Base-by-base conservation (phyloP, 2,113 vertebrate species). In the Corythaeola cristata region DNA sequence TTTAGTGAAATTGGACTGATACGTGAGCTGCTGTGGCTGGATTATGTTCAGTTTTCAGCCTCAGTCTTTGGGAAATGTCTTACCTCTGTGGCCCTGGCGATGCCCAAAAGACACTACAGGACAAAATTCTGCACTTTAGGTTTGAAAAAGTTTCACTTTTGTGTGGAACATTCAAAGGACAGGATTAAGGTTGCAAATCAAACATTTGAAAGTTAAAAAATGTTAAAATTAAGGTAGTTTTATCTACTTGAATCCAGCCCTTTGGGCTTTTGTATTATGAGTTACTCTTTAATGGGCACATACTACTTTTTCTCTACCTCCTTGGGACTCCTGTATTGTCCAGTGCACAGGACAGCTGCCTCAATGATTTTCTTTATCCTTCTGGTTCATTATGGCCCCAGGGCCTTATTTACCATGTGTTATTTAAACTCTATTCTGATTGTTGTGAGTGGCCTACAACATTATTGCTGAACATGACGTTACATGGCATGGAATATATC, bases 11-110 rank as follows among this genome's bases (percentile, higher is more conserved):
- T 72, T 82, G 52, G 37, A 67, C 16, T 83, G 75, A 44, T 68
- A 56, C 33, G 33, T 72, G 92, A 94, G 67, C 26, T 90, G 33
- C 52, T 56, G 8, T 88, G 47, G 14, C 58, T 69, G 83, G 41
- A 39, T 89, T 86, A 41, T n/a, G 32, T 32, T 83, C 32, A n/a
- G 2, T 76, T 93, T 69, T 80, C 56, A 44, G 71, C 21, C 30
- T 26, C 30, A 39, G 55, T n/a, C 33, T 66, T 30, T 78, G 56
- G 49, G 55, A 73, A 83, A 26, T 66, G 50, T 82, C 45, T 49
- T 62, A 7, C 4, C 14, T 37, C 49, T 72, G 35, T 75, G 82
- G 45, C 21, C 44, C 32, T 81, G 66, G 13, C 0, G 0, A 13
- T 41, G 11, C 26, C 35, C 7, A 5, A 1, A 18, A 58, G n/a